Base-by-base conservation (phyloP, 2,888 invertebrate species). In the Eupithecia insigniata region DNA sequence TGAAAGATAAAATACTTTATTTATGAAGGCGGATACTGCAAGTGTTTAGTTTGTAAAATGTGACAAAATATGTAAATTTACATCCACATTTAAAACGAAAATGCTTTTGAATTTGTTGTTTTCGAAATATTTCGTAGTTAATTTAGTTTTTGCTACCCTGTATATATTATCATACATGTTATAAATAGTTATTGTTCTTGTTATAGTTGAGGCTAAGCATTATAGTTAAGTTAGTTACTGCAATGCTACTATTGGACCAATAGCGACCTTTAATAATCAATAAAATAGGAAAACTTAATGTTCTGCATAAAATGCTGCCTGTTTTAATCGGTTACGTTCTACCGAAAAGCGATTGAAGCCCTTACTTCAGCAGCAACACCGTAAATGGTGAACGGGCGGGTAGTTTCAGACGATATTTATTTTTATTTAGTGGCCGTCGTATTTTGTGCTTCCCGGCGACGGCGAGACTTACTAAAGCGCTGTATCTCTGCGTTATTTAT, bases 401-500 rank as follows among this genome's bases (percentile, higher is more conserved):
- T 60, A 60, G 55, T 60, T 60, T 60, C 60, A 30, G 60, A 8
- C 58, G 58, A 30, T 60, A 30, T 60, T 60, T 60, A 60, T 60
- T 60, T 58, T 60, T 60, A 60, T 60, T 60, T 60, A 30, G 60
- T 60, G 60, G 60, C 16, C 30, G 60, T 60, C 60, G 60, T 60
- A 60, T 60, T 60, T 60, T 18, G 16, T 18, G 7, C 28, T 39
- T 26, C 7, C 46, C 43, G 30, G 30, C 51, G 46, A 16, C 18
- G 68, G 18, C 18, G 61, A 14, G 61, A 62, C 22, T 65, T 55
- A 12, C 55, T 55, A 43, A 70, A 65, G 58, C 43, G 66, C 65
- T 65, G 43, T 68, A 60, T 72, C 22, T 66, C 36, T 61, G 28
- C 32, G 51, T 69, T 69, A 72, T 69, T 69, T 69, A 69, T 39